These are phyloP conservation scores for Spisula subtruncata DNA, from an alignment of 2,888 invertebrate species.

Conservation along the genomic window DNA sequence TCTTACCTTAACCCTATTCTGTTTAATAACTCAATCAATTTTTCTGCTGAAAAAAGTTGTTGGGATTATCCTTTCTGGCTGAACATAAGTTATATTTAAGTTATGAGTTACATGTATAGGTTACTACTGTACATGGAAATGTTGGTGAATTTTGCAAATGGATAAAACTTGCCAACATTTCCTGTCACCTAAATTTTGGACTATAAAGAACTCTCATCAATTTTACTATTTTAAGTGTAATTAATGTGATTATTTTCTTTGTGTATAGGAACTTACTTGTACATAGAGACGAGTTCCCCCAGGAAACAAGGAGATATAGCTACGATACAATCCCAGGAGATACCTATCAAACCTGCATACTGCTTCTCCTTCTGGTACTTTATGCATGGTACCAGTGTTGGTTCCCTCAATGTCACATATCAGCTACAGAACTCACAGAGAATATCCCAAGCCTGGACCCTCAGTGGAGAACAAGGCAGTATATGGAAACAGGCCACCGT, in stretches of 20 bases:
- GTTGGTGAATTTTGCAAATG: no score
- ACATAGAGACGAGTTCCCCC: slow-evolving; percentile 80
- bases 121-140: no score
- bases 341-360: slow-evolving; percentile 69
- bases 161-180: no score
- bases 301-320: slow-evolving; percentile 77
- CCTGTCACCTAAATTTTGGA: no score
- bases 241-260: neutral
- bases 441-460: slow-evolving; percentile 63
- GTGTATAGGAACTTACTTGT: slow-evolving; percentile 80
- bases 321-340: slow-evolving; percentile 76
- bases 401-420: slow-evolving; percentile 79
- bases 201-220: no score
- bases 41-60: no score
- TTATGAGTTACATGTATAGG: no score
- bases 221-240: no score
- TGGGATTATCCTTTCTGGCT: no score
- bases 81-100: no score
- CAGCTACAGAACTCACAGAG: slow-evolving; percentile 50
- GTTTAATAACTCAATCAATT: no score
- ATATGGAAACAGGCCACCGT: slow-evolving; percentile 79
- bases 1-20: no score
- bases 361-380: slow-evolving; percentile 86
- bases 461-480: slow-evolving; percentile 78
- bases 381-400: slow-evolving; percentile 82